Evolutionary conservation across 2,888 invertebrate genomes (phyloP).

Genomic region (Caenorhabditis sp.): DNA sequence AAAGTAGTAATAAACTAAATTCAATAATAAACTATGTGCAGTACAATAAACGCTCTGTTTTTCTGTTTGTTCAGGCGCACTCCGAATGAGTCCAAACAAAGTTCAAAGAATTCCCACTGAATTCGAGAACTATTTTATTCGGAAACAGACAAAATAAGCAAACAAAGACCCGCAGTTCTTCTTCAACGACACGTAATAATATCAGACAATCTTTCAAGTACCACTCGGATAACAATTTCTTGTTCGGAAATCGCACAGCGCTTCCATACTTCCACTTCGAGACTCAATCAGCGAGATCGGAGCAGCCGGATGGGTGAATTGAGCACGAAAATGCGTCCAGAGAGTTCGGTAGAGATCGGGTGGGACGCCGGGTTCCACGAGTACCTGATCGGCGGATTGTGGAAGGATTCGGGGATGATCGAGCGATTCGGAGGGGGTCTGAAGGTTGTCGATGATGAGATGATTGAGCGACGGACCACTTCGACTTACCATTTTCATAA

Average conservation of each 20-base stretch:
- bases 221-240: conserved; percentile 37
- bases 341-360: conserved; percentile 43
- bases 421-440: conserved; percentile 21
- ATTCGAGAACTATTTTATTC: too few relatives aligned
- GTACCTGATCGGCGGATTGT: conserved; percentile 19
- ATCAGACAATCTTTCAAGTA: conserved; percentile 4
- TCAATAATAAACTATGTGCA: too few relatives aligned
- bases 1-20: too few relatives aligned
- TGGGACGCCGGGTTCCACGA: conserved; percentile 46
- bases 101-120: too few relatives aligned
- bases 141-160: conserved; percentile 9
- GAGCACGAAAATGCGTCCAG: conserved; percentile 42
- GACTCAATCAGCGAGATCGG: conserved; percentile 30
- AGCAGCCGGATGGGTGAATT: conserved; percentile 51
- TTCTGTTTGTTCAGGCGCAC: too few relatives aligned
- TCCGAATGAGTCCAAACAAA: too few relatives aligned
- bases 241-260: conserved; percentile 40
- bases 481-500: conserved; percentile 50
- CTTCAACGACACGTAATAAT: not conserved
- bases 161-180: not conserved
- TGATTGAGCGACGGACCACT: not conserved
- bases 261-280: too few relatives aligned
- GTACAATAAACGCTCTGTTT: too few relatives aligned
- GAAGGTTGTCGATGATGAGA: too few relatives aligned
- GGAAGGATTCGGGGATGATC: conserved; percentile 45